Conservation (phyloP, 2,797 vertebrate species). For the Naso thynnoides region DNA sequence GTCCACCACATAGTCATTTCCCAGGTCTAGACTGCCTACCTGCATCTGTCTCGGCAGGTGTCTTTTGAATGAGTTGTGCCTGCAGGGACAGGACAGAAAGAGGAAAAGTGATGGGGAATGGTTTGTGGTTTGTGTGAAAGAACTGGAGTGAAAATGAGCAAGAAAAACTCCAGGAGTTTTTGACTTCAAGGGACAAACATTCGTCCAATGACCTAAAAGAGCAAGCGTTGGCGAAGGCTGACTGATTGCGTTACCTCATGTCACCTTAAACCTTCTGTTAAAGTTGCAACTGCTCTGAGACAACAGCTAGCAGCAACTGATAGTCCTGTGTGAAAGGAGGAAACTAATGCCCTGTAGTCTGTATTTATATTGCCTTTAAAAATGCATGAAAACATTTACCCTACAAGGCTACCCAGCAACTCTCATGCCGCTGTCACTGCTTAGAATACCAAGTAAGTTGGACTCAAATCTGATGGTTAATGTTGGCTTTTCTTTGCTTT, state of each 20-base stretch:
- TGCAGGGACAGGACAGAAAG: constrained; percentile 62
- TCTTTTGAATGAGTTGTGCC: constrained; percentile 97
- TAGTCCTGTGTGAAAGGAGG: not conserved
- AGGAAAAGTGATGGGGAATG: constrained; percentile 1
- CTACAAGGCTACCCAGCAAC: not conserved
- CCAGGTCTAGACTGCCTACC: constrained; percentile 93
- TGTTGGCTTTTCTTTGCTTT: not conserved
- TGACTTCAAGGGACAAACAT: not conserved
- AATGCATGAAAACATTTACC: constrained; percentile 11
- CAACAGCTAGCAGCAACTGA: constrained; percentile 1
- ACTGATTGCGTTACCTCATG: constrained; percentile 4
- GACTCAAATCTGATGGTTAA: not conserved
- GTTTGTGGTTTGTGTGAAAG: constrained; percentile 10
- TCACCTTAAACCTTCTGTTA: constrained; percentile 9
- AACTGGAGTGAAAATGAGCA: not conserved
- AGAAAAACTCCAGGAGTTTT: not conserved
- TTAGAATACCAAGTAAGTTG: not conserved
- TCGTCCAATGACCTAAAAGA: constrained; percentile 6
- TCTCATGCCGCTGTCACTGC: not conserved
- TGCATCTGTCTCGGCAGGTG: constrained; percentile 97
- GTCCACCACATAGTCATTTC: constrained; percentile 87
- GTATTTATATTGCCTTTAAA: constrained; percentile 14
- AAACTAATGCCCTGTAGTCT: not conserved
- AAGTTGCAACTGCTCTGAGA: constrained; percentile 14
- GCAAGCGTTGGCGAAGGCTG: not conserved